Evolutionary conservation across 2,113 vertebrate genomes (phyloP).

Genomic region (Panthera tigris): DNA sequence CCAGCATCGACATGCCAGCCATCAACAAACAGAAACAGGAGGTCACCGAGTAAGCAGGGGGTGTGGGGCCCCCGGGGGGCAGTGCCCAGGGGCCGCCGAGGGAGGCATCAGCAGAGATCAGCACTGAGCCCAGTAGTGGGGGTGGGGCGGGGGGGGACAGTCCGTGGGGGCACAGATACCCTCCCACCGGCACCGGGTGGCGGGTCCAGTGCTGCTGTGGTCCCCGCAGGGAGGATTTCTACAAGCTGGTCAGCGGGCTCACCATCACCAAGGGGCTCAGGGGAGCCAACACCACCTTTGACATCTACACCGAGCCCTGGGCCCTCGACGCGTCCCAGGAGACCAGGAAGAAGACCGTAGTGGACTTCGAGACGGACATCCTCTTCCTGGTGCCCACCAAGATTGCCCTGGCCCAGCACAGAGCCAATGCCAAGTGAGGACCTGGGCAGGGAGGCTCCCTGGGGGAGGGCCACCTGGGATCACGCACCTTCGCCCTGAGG

Average conservation of each 20-base stretch:
- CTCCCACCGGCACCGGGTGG: fast-evolving
- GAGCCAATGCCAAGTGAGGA: conserved; percentile 87
- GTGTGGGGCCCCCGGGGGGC: background rate
- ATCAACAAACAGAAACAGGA: conserved; percentile 83
- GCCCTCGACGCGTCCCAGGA: conserved; percentile 78
- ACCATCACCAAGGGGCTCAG: conserved; percentile 83
- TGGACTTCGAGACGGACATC: conserved; percentile 89
- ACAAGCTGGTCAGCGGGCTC: conserved; percentile 82
- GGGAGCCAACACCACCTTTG: conserved; percentile 81
- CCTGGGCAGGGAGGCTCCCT: background rate
- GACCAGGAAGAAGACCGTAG: conserved; percentile 89
- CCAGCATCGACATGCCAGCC: conserved; percentile 85
- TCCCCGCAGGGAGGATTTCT: conserved; percentile 85
- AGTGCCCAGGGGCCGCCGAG: fast-evolving
- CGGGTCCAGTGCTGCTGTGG: background rate
- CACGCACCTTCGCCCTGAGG: fast-evolving
- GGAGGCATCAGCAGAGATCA: fast-evolving
- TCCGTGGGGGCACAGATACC: fast-evolving
- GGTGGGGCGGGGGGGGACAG: fast-evolving
- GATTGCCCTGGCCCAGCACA: conserved; percentile 88
- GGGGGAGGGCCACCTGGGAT: fast-evolving
- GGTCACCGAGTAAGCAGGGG: conserved; percentile 80
- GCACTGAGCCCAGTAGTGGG: fast-evolving
- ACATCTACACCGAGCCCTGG: conserved; percentile 88
- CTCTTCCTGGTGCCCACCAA: conserved; percentile 93